phyloP scores from a whole-genome alignment of 1,140 invertebrate species.

The Limonius californicus region DNA sequence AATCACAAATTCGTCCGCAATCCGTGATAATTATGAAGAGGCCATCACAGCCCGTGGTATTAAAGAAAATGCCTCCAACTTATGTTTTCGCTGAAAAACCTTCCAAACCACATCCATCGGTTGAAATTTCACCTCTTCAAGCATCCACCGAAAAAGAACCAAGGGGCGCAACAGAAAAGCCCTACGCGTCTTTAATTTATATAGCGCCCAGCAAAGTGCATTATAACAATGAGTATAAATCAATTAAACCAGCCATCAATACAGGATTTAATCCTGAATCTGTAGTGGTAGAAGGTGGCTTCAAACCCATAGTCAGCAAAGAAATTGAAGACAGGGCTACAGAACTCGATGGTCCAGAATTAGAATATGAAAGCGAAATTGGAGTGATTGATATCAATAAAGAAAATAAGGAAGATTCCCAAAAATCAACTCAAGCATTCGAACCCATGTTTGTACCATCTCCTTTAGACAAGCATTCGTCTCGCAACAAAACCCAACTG shows the following conservation, averaged over 20 bases:
- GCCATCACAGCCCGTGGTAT: no score
- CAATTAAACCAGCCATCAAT: conserved; percentile 51
- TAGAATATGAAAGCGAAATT: conserved; percentile 51
- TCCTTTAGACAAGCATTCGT: conserved; percentile 53
- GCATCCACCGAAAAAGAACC: conserved; percentile 39
- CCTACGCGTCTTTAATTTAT: background rate
- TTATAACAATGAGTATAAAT: background rate
- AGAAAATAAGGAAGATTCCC: conserved; percentile 47
- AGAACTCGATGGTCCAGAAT: conserved; percentile 45
- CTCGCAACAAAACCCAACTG: conserved; percentile 33
- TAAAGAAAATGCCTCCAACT: no score
- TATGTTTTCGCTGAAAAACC: no score
- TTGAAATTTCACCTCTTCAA: conserved; percentile 39
- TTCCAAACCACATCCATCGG: background rate
- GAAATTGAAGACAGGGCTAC: conserved; percentile 52
- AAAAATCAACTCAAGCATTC: conserved; percentile 56
- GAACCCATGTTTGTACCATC: conserved; percentile 74
- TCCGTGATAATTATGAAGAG: background rate
- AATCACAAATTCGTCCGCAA: background rate
- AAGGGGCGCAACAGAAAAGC: background rate
- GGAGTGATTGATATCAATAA: conserved; percentile 51
- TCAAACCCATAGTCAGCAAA: conserved; percentile 73
- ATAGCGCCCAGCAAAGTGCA: background rate
- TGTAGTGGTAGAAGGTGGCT: conserved; percentile 77
- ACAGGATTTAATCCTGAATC: conserved; percentile 75